Percentiles rank a stretch among this genome's conserved stretches.
Evolutionary conservation across 2,797 vertebrate genomes (phyloP).

Genomic region (Hippopotamyrus pictus): DNA sequence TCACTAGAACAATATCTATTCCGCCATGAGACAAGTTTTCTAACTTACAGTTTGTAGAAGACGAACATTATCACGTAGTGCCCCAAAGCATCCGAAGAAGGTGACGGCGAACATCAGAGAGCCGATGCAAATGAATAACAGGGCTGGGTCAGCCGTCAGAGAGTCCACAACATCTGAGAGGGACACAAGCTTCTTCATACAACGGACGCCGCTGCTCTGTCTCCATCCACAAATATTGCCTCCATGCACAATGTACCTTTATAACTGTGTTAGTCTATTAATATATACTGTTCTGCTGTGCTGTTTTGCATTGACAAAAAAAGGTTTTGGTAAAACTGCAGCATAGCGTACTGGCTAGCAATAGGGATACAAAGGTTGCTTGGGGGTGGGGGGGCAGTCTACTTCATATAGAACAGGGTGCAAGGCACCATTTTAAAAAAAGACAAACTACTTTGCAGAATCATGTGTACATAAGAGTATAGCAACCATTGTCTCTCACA

Average conservation of each 20-base stretch:
- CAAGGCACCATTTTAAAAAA: neutral
- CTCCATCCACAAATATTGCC: neutral
- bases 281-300: neutral
- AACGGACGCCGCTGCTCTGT: neutral
- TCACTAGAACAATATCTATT: neutral
- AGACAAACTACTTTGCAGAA: neutral
- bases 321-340: neutral
- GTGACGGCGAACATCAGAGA: constrained; percentile 64
- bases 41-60: constrained; percentile 57
- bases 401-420: neutral
- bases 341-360: neutral
- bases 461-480: neutral
- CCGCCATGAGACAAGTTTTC: neutral
- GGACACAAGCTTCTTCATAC: neutral
- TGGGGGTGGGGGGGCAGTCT: neutral
- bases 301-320: neutral
- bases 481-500: neutral
- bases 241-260: neutral
- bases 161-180: constrained; percentile 67
- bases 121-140: constrained; percentile 62
- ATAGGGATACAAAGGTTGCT: neutral
- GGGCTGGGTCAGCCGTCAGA: constrained; percentile 62
- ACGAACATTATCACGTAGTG: constrained; percentile 56
- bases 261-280: neutral
- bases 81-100: constrained; percentile 68